Evolutionary conservation across 2,113 vertebrate genomes (phyloP), one percentile per base, ranked within the genome.

Genomic region (Polypterus senegalus): DNA sequence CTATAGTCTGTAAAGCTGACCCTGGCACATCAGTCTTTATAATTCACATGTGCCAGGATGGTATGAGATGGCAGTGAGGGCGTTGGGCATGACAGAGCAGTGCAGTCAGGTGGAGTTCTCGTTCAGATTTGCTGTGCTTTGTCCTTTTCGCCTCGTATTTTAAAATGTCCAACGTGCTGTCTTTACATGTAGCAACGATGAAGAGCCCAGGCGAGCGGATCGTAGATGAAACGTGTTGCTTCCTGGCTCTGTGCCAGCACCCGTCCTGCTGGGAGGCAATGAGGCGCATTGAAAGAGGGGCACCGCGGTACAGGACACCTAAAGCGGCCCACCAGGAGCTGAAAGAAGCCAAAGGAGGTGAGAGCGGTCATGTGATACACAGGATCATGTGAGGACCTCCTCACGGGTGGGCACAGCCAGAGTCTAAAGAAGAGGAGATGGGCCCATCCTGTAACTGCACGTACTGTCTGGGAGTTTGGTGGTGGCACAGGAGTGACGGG

Each of bases 241-340:
- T 51, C 2, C 5, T 46, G 47, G 57, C 64, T 5, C 0, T 67
- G 54, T 80, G 76, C 64, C 69, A 66, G 27, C 77, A 81, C 46
- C 79, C 80, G 0, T 75, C 71, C 4, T 77, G 77, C 73, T 83
- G 81, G 82, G 71, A 69, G 53, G 10, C 71, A 0, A 9, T 77
- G n/a, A 60, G 66, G 44, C 74, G 76, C 57, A 58, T 76, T 0
- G 75, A 79, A 49, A 73, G 61, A 11, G 80, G 77, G 47, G 54
- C 61, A 46, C 79, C 80, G 57, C 70, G 74, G 8, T 7, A 7
- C 9, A 11, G 46, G 5, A 7, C 1, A 27, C 1, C 9, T 10
- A 11, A 45, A 56, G 58, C 10, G 3, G 58, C 54, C 27, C 59
- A 57, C 4, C 66, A 57, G 3, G 27, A 27, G 27, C 27, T 27